Evolutionary conservation across 2,888 invertebrate species (phyloP).

Genomic region (Thereva nobilitata): DNA sequence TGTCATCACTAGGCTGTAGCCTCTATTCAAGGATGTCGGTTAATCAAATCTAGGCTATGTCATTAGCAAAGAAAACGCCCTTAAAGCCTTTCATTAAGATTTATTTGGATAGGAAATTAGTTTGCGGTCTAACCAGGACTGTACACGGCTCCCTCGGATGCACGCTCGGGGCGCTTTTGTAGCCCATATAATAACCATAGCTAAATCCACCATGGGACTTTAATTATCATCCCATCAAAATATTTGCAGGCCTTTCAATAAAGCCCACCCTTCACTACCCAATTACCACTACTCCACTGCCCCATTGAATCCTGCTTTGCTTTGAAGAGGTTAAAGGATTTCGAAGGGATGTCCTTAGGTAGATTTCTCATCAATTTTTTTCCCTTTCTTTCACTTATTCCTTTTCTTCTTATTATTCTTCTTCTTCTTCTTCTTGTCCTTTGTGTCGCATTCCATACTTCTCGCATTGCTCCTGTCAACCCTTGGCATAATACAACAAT

Average conservation of each 20-base stretch:
- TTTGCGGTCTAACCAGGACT: not conserved
- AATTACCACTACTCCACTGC: no score
- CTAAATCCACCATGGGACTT: no score
- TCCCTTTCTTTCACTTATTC: no score
- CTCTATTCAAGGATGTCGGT: no score
- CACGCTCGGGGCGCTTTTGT: not conserved
- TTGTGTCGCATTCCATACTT: not conserved
- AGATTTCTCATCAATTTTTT: no score
- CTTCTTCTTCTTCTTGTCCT: no score
- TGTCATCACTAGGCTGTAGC: no score
- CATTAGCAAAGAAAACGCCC: slow-evolving; percentile 6
- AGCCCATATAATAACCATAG: not conserved
- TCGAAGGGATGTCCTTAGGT: no score
- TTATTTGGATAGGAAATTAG: slow-evolving; percentile 27
- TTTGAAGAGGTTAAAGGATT: no score
- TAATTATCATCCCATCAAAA: slow-evolving; percentile 15
- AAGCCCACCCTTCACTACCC: not conserved
- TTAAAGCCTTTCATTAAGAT: slow-evolving; percentile 18
- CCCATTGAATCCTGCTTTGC: no score
- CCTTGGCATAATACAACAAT: slow-evolving; percentile 32
- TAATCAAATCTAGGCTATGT: no score
- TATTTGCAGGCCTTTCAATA: slow-evolving; percentile 26
- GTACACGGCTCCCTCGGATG: not conserved
- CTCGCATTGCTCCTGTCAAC: slow-evolving; percentile 32
- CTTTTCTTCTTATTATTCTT: no score